Base-by-base conservation (phyloP, 2,113 vertebrate species). In the Plotosus lineatus region DNA sequence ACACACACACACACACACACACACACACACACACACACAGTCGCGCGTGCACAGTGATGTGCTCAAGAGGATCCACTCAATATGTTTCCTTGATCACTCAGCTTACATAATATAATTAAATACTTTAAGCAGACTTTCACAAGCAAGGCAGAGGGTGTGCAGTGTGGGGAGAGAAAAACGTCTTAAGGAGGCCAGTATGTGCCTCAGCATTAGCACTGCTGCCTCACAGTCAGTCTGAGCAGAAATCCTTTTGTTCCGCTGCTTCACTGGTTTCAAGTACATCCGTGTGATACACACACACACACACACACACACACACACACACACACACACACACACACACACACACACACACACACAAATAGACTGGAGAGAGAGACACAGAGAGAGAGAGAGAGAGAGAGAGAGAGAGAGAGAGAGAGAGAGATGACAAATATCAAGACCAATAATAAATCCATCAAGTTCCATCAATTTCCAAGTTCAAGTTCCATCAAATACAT, bases 81-180 rank as follows among this genome's bases (percentile, higher is more conserved):
- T 86, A 87, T 81, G 84, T 86, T 88, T 85, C 88, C 89, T 89
- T 90, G 89, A 91, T 91, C 90, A 90, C 78, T 36, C 72, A 82
- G 87, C 88, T 92, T 91, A 91, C 89, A 89, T 90, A 92, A 91
- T 89, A 90, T 90, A 90, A 91, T 92, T 92, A 92, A 91, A 88
- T 86, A 86, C 82, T 90, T 92, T 91, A 91, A 91, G 82, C 81
- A 83, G 88, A 86, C 81, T 90, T 88, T 89, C 87, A 84, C 80
- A 78, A 85, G 88, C 89, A 69, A 86, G 63, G 81, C 90, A 84
- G 63, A 78, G 75, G 42, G 53, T 36, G 65, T 82, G 81, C 74
- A 85, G 85, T 83, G 79, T 83, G 63, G 76, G 53, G 77, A 84
- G 55, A 72, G 66, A 63, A 77, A 78, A 78, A 81, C 87, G 82